These are phyloP conservation scores for Crotalus horridus DNA, from an alignment of 2,113 vertebrate species.

Conservation along the genomic window DNA sequence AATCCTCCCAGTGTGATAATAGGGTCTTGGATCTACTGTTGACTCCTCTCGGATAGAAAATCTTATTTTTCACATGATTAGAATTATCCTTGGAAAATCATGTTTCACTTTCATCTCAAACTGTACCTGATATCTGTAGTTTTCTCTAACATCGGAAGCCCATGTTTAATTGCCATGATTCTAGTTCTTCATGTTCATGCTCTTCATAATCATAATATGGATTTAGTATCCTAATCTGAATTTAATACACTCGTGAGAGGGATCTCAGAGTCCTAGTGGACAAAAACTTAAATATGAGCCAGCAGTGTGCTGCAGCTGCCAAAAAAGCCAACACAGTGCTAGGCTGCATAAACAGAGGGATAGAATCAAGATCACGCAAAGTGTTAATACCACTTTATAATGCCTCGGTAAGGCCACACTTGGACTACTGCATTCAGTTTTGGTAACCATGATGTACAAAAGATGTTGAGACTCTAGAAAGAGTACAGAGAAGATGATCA, in stretches of 20 bases:
- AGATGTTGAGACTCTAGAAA: no score
- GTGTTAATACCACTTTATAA: no score
- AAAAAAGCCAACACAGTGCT: no score
- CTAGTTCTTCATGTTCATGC: neutral
- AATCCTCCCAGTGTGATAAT: neutral
- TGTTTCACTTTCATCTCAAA: neutral
- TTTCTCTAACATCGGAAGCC: neutral
- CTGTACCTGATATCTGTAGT: neutral
- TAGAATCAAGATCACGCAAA: no score
- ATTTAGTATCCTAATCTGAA: neutral
- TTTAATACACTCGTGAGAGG: neutral
- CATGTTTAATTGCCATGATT: neutral
- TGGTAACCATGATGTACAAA: no score
- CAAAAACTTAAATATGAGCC: no score
- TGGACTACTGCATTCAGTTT: no score
- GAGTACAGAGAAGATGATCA: no score
- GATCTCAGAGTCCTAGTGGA: no score
- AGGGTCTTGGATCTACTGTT: neutral
- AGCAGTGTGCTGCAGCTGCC: no score
- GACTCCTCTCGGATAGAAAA: neutral
- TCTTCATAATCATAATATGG: neutral
- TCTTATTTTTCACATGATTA: neutral
- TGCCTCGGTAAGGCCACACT: no score
- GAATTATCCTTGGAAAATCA: neutral
- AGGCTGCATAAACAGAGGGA: no score